Evolutionary conservation across 2,888 invertebrate genomes (phyloP).

Genomic region (Shargacucullia verbasci): DNA sequence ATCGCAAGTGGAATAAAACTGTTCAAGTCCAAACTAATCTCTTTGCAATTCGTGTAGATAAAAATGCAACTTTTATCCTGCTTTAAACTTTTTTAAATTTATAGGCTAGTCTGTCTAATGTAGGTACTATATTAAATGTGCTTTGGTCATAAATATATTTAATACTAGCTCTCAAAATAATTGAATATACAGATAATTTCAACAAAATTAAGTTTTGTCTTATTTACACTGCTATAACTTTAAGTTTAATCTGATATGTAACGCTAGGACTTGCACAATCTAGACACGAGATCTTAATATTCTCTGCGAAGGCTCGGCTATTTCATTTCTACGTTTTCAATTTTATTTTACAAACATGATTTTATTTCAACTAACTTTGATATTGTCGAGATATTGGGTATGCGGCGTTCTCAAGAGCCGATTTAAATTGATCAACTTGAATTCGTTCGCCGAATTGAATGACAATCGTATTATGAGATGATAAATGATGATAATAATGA

Average conservation of each 20-base stretch:
- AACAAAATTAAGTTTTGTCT: slow-evolving; percentile 2
- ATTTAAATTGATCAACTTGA: no score
- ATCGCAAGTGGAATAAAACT: no score
- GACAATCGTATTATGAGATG: no score
- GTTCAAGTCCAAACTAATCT: no score
- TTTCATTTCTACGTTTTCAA: neutral
- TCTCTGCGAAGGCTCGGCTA: neutral
- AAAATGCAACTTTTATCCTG: no score
- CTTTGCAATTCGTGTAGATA: no score
- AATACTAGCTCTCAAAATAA: neutral
- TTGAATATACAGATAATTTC: neutral
- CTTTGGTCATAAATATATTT: slow-evolving; percentile 24
- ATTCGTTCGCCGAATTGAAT: no score
- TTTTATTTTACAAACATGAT: neutral
- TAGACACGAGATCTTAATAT: neutral
- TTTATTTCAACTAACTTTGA: neutral
- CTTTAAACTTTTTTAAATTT: no score
- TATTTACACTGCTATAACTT: neutral
- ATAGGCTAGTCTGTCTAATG: no score
- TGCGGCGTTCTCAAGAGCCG: no score
- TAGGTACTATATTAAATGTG: slow-evolving; percentile 7
- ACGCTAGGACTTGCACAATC: neutral
- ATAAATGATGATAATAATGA: no score
- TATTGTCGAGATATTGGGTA: neutral
- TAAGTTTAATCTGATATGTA: slow-evolving; percentile 12